Evolutionary conservation across 2,113 vertebrate species (phyloP), one percentile per base, ranked within the genome.

Genomic region (Arizona elegans): DNA sequence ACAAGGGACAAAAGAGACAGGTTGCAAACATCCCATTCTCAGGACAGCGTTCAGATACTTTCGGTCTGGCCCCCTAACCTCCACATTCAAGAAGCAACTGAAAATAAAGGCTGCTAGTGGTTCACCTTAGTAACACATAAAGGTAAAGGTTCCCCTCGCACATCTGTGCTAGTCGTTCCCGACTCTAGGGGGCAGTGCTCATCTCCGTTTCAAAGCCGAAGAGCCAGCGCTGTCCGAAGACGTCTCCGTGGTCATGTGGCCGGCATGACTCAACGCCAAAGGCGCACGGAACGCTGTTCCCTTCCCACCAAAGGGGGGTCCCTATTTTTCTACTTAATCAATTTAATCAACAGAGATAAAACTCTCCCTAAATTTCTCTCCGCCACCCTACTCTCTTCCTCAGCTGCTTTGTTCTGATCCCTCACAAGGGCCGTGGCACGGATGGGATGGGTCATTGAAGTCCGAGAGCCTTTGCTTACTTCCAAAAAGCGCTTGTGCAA

Each of bases 401-500:
- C 29, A 5, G 33, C 55, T 10, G 3, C 52, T 26, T 47, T 38
- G 33, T 33, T 43, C 19, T 26, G 58, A 52, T 2, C 75, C 38
- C 21, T 21, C 24, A 2, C 58, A 26, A 13, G 1, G 65, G 33
- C 1, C 26, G 24, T 0, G 38, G 5, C 90, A 54, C 5, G 5
- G 5, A 13, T 2, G 4, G 17, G 26, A 5, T 4, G 3, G 2
- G 23, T 19, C 8, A 26, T 1, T 1, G 2, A 23, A 58, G 21
- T 8, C 1, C 6, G 17, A 12, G 24, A 15, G 38, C 0, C 47
- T 59, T 59, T 15, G 19, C 96, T 95, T 94, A 99, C 99, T 98
- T 99, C 99, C 96, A 99, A 95, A 97, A 99, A 99, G 26, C 98
- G 98, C 89, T 97, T 94, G 87, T 99, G 99, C 96, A 99, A 97